Percentiles rank a stretch among this genome's conserved stretches.
Evolutionary conservation across 2,113 vertebrate species (phyloP).

Genomic region (Nesoenas mayeri): DNA sequence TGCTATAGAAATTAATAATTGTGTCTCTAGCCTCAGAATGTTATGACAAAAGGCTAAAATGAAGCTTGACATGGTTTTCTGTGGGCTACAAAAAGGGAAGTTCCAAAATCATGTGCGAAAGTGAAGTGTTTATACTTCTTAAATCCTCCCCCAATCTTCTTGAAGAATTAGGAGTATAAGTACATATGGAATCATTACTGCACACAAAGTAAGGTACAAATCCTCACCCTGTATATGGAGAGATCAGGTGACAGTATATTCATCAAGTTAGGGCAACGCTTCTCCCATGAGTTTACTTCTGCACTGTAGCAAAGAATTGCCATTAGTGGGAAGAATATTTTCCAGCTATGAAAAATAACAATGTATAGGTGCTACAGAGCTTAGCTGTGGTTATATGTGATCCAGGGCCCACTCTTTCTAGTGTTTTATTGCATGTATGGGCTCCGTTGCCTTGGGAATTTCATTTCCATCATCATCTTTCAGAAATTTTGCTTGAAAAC

Average conservation of each 20-base stretch:
- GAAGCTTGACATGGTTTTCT: neutral
- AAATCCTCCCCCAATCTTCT: neutral
- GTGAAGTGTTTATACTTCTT: neutral
- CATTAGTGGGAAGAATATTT: neutral
- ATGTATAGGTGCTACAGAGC: neutral
- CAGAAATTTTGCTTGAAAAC: neutral
- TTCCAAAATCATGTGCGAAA: neutral
- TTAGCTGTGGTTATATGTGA: neutral
- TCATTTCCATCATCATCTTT: neutral
- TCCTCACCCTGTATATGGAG: neutral
- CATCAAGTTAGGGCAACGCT: neutral
- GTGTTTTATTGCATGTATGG: neutral
- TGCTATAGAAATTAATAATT: neutral
- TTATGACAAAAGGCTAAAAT: neutral
- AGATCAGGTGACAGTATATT: neutral
- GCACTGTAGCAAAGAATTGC: neutral
- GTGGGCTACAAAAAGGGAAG: neutral
- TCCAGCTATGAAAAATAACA: neutral
- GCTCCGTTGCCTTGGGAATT: neutral
- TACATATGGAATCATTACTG: neutral
- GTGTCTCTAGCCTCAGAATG: neutral
- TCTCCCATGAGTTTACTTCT: neutral
- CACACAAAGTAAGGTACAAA: neutral
- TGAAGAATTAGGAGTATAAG: neutral
- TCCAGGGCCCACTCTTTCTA: neutral